Percentiles rank a stretch among this genome's conserved stretches.
phyloP scores from a whole-genome alignment of 2,888 invertebrate species.

The Clanis bilineata region DNA sequence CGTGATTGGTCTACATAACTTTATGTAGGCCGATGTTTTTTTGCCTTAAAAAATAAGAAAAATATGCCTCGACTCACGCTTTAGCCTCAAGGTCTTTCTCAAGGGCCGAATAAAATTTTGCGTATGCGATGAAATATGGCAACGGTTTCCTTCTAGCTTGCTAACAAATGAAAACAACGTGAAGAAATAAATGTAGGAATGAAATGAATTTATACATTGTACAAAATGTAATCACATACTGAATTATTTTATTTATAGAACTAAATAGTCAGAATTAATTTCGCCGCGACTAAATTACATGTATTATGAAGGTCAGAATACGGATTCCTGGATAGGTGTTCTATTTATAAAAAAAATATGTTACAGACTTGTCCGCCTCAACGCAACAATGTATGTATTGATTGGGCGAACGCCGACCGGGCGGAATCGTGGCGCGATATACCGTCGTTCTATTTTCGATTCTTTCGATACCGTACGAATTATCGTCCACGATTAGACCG shows the following conservation, averaged over 20 bases:
- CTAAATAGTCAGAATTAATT: not conserved
- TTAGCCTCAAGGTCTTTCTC: slow-evolving; percentile 7
- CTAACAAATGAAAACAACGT: not conserved
- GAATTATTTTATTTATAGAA: not conserved
- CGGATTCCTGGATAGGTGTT: slow-evolving; percentile 28
- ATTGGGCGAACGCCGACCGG: slow-evolving; percentile 52
- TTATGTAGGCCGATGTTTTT: not conserved
- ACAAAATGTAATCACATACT: not conserved
- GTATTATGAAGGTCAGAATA: not conserved
- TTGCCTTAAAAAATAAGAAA: slow-evolving; percentile 3
- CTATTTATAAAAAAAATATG: slow-evolving; percentile 44
- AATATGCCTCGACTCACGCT: slow-evolving; percentile 5
- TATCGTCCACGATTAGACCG: slow-evolving; percentile 43
- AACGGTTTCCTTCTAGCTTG: not conserved
- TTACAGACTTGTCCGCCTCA: slow-evolving; percentile 37
- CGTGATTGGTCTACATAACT: slow-evolving; percentile 1
- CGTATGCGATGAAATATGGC: slow-evolving; percentile 1
- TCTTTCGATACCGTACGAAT: slow-evolving; percentile 48
- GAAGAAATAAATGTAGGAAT: not conserved
- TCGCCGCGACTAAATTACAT: not conserved
- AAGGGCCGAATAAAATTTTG: slow-evolving; percentile 3
- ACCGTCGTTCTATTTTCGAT: slow-evolving; percentile 57
- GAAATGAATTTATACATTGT: not conserved
- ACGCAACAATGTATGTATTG: slow-evolving; percentile 62
- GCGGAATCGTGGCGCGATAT: slow-evolving; percentile 39